Evolutionary conservation across 2,888 invertebrate species (phyloP), one percentile per base, ranked within the genome.

Genomic region (Stomorhina lunata): DNA sequence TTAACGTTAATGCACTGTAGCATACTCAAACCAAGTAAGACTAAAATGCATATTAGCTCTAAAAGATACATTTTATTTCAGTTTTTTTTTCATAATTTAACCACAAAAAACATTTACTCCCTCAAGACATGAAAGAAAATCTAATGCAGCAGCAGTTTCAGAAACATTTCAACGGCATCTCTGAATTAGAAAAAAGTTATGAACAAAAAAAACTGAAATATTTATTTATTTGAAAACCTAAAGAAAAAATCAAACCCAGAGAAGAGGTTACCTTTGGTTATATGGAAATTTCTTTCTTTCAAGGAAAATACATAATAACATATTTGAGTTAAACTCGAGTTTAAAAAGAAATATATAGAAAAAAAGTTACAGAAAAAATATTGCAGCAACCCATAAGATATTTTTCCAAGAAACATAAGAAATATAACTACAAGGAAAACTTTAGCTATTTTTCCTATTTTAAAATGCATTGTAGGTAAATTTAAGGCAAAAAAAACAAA

Each of bases 241-340:
- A 29, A 50, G 45, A 50, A 73, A 65, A 34, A 53, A 61, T 68
- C 40, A 53, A 65, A 53, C 34, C 66, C 50, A 32, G 15, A 77
- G 63, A 48, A 73, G 72, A 82, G 45, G 73, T 78, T 81, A 82
- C 43, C 53, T 69, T 53, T 69, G 82, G 82, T 82, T 82, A 82
- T 82, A 82, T 82, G 82, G 79, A 82, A 82, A 82, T 82, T 75
- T 48, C 15, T 75, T 82, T 63, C 73, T 75, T 59, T 61, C 43
- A 40, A 75, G 59, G 65, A 79, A 82, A 78, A 81, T 50, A 68
- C 27, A 79, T 82, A 82, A 82, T 82, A 76, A 82, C 43, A 82
- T 48, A 79, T 79, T 82, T 79, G 66, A 75, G 57, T 40, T 72
- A 73, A 80, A 80, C 40, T 72, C 32, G 27, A 73, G 69, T 43